Conservation (phyloP, 2,888 invertebrate genomes). For the Eumerus sabulonum region DNA sequence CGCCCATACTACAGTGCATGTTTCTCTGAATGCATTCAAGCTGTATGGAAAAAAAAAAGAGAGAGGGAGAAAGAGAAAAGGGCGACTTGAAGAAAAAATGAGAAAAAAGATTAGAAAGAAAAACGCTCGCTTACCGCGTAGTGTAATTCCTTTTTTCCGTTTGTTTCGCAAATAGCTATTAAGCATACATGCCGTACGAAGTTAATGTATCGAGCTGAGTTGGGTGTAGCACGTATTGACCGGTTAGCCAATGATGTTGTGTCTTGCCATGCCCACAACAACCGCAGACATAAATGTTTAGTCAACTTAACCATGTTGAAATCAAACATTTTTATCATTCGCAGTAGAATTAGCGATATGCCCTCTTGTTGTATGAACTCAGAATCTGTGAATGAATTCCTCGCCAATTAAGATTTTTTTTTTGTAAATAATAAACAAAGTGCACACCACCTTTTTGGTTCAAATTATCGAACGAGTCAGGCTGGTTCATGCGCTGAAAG, state of each 20-base stretch:
- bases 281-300: slow-evolving; percentile 74
- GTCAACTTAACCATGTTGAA: slow-evolving; percentile 74
- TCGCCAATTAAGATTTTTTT: background rate
- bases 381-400: slow-evolving; percentile 35
- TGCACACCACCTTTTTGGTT: slow-evolving; percentile 37
- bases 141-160: slow-evolving; percentile 30
- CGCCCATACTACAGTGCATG: slow-evolving; percentile 1
- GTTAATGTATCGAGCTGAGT: slow-evolving; percentile 29
- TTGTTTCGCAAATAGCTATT: slow-evolving; percentile 35
- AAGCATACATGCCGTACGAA: slow-evolving; percentile 43
- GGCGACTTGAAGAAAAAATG: no score
- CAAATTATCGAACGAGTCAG: slow-evolving; percentile 13
- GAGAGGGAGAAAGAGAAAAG: background rate
- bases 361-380: slow-evolving; percentile 71
- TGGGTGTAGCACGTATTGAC: slow-evolving; percentile 25
- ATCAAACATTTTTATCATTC: slow-evolving; percentile 75
- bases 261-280: slow-evolving; percentile 73
- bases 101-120: background rate
- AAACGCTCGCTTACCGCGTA: slow-evolving; percentile 36
- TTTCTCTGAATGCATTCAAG: slow-evolving; percentile 47
- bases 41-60: slow-evolving; percentile 18
- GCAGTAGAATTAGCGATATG: slow-evolving; percentile 72
- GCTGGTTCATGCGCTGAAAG: slow-evolving; percentile 47
- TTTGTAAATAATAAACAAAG: no score
- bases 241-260: slow-evolving; percentile 21